Evolutionary conservation across 2,113 vertebrate genomes (phyloP), one percentile per base, ranked within the genome.

Genomic region (Prietella phreatophila): DNA sequence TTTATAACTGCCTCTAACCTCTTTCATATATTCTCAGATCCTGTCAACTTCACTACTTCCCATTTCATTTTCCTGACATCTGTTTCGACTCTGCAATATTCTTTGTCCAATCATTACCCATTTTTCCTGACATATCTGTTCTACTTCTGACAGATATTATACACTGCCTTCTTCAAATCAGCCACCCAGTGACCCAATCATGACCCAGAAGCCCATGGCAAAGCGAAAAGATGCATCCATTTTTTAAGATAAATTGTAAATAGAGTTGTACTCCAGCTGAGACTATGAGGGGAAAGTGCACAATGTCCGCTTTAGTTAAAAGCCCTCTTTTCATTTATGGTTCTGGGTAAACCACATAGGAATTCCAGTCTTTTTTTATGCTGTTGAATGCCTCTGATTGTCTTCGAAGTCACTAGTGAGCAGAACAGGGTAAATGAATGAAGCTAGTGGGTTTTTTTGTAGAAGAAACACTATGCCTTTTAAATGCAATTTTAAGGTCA

Each of bases 341-440:
- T 42, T 75, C 20, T 71, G 33, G 17, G 33, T 39, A 6, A 71
- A 71, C 67, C 33, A 36, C 14, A 25, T 4, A 42, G 20, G 39
- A 75, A 42, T 73, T 33, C 19, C 33, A 73, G 69, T 76, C 39
- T 76, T 75, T 75, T 47, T 75, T 76, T 76, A 10, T 14, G 20
- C 39, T 25, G 55, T 22, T 69, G 3, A n/a, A 69, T 33, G 15
- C 50, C 8, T 69, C n/a, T 22, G 47, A 36, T 69, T 36, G 10
- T 10, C n/a, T 4, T 22, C 3, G 5, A 22, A 71, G 17, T 36
- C 50, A 15, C 50, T 58, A 50, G 30, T 56, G n/a, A 71, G 17
- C 11, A 85, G 55, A 85, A 39, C 22, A 42, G 69, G 25, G 19
- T 73, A 55, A 85, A 56, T 56, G 25, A 85, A 17, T 85, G 22